Evolutionary conservation across 2,797 vertebrate species (phyloP), one percentile per base, ranked within the genome.

Genomic region (Melanotaenia boesemani): DNA sequence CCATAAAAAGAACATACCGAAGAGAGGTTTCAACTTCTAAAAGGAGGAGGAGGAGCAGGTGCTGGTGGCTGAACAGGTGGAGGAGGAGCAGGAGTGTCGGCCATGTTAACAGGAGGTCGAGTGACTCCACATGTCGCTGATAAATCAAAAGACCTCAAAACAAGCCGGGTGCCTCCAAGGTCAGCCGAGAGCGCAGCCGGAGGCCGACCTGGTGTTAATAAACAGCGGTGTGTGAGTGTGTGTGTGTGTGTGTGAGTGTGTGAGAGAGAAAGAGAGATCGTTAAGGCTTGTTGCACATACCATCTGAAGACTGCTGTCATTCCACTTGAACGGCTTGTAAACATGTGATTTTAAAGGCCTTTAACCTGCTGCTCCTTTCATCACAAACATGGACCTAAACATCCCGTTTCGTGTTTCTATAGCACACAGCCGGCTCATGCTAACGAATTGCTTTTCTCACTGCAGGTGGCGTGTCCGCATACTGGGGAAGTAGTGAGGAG

Each of bases 71-170:
- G 34, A 70, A 66, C 0, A 67, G 77, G 63, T 70, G 78, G 60
- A 69, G 46, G 44, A 46, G 44, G 44, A 46, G 16, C 75, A 60
- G 57, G 32, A 74, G 67, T 6, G 32, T 13, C 8, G 20, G 18
- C 0, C 7, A 39, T 34, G 66, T 76, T 62, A 75, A 72, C 74
- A 56, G 48, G 50, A 71, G 76, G 73, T 65, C 36, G 1, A 59
- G 70, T 41, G 73, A 63, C 77, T 72, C 70, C 59, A 39, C 32
- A 78, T 72, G 78, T 70, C 30, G 22, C 70, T 60, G 67, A 83
- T 83, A 63, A 86, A 86, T 83, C 81, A 80, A 8, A 28, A 70
- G 63, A 76, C 67, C 69, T 73, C 46, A 24, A 54, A 72, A 59
- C 46, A 55, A 62, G 70, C 69, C 6, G 68, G 28, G 62, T 20